phyloP scores from a whole-genome alignment of 2,888 invertebrate genomes.

The Chirona hameri region DNA sequence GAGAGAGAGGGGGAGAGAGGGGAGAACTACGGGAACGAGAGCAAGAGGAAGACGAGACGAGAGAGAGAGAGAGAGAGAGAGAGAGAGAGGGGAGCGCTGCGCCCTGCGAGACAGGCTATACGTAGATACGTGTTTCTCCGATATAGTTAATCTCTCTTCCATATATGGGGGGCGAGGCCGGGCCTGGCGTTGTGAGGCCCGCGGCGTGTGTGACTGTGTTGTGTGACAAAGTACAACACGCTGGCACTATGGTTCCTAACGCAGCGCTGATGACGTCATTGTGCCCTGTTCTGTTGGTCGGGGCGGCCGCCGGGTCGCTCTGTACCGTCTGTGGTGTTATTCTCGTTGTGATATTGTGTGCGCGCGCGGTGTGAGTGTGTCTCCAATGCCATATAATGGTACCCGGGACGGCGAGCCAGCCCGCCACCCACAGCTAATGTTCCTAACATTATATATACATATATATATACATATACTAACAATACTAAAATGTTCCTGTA shows the following conservation, averaged over 20 bases:
- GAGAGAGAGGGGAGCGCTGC: not conserved
- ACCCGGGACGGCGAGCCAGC: not conserved
- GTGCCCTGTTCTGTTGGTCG: not conserved
- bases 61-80: no score
- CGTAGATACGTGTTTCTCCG: slow-evolving; percentile 10
- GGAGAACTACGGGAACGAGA: no score
- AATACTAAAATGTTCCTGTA: slow-evolving; percentile 32
- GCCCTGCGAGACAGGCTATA: not conserved
- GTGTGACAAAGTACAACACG: slow-evolving; percentile 27
- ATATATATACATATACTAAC: slow-evolving; percentile 33
- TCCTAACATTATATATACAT: slow-evolving; percentile 26
- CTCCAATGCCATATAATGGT: slow-evolving; percentile 28
- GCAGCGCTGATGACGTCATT: not conserved
- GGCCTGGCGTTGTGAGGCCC: not conserved
- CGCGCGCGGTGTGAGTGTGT: not conserved
- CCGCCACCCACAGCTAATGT: slow-evolving; percentile 2
- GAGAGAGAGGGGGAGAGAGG: no score
- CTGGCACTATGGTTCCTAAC: slow-evolving; percentile 24
- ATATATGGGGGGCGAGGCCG: not conserved
- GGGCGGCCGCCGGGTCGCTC: not conserved
- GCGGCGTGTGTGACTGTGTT: not conserved
- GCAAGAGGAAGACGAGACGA: no score
- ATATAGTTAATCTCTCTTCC: slow-evolving; percentile 22
- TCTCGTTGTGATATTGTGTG: slow-evolving; percentile 24
- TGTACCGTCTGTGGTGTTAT: slow-evolving; percentile 5